A percentile compares a stretch with the other conserved stretches of the same genome.
Evolutionary conservation across 2,888 invertebrate species (phyloP).

Genomic region (Macropis europaea): DNA sequence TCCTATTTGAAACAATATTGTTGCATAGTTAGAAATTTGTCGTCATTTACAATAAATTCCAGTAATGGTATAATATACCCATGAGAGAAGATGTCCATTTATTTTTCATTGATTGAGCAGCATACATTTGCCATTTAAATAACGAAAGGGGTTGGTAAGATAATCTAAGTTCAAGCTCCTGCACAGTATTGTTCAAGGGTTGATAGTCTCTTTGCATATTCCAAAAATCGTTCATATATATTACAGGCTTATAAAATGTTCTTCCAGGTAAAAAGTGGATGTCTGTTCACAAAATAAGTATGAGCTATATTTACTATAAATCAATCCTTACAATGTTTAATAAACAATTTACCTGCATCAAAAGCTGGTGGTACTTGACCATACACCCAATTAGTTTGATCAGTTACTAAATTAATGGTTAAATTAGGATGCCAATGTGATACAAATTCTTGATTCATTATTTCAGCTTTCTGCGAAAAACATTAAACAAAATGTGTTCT

Average conservation of each 20-base stretch:
- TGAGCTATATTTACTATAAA: background rate
- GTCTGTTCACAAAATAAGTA: conserved; percentile 79
- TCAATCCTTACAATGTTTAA: background rate
- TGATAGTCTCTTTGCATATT: conserved; percentile 97
- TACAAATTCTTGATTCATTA: conserved; percentile 91
- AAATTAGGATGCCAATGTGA: conserved; percentile 99
- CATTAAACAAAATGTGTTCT: background rate
- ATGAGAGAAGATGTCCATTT: conserved; percentile 84
- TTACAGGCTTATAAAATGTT: conserved; percentile 93
- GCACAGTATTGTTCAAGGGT: conserved; percentile 92
- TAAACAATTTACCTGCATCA: conserved; percentile 86
- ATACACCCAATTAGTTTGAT: conserved; percentile 96
- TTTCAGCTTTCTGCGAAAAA: conserved; percentile 85
- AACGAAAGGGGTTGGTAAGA: conserved; percentile 95
- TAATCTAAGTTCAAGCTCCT: conserved; percentile 85
- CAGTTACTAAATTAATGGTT: conserved; percentile 96
- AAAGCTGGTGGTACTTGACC: conserved; percentile 95
- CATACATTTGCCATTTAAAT: conserved; percentile 99
- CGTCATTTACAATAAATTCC: background rate
- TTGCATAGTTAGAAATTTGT: background rate
- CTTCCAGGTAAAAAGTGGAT: conserved; percentile 93
- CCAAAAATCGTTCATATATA: conserved; percentile 99
- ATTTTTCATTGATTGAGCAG: conserved; percentile 96
- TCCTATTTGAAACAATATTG: conserved; percentile 56
- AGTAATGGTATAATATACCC: conserved; percentile 59